Percentiles rank a stretch among this genome's conserved stretches.
Evolutionary conservation across 2,888 invertebrate species (phyloP).

Genomic region (Thalpophila matura): DNA sequence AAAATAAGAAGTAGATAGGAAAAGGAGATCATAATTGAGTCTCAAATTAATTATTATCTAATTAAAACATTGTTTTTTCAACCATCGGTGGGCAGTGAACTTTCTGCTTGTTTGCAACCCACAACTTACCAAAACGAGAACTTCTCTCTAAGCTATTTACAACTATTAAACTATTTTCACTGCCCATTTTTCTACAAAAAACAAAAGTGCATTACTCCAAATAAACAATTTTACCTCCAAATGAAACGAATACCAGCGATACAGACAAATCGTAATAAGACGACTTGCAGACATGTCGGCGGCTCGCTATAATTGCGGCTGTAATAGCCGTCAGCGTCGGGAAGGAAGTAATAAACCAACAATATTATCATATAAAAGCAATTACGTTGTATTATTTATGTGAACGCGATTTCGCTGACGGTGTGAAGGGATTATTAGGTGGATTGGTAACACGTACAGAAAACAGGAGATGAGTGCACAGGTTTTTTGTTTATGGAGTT

Average conservation of each 20-base stretch:
- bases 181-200: neutral
- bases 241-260: slow-evolving; percentile 30
- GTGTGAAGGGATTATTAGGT: slow-evolving; percentile 40
- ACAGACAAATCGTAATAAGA: slow-evolving; percentile 42
- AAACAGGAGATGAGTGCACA: neutral
- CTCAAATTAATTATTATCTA: no score
- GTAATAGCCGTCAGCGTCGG: slow-evolving; percentile 42
- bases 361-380: slow-evolving; percentile 65
- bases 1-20: no score
- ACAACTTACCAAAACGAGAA: no score
- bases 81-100: no score
- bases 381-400: slow-evolving; percentile 54
- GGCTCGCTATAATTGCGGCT: slow-evolving; percentile 49
- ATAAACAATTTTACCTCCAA: slow-evolving; percentile 10
- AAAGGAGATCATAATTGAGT: no score
- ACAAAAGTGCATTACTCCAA: neutral
- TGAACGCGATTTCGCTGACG: slow-evolving; percentile 6
- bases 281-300: slow-evolving; percentile 53
- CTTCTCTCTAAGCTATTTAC: no score
- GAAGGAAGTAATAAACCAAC: slow-evolving; percentile 64
- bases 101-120: no score
- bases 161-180: neutral
- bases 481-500: no score
- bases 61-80: no score
- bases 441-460: neutral